These are phyloP conservation scores for Epizoanthus fatuus DNA, from an alignment of 92 coral and sea anemone species.

Conservation along the genomic window DNA sequence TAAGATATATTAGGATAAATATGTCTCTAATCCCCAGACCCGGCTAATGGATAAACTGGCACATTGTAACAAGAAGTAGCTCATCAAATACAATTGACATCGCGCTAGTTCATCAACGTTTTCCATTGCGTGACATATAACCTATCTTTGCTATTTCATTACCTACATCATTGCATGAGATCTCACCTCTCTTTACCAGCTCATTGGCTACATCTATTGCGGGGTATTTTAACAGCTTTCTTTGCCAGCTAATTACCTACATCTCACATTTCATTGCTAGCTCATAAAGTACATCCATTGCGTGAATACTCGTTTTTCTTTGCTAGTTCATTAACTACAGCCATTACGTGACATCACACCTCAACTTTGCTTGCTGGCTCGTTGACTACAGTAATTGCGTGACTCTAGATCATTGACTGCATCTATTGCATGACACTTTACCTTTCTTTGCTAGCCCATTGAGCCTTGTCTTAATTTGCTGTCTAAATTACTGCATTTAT, in stretches of 20 bases:
- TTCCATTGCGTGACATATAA: too few relatives aligned
- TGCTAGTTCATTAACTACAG: too few relatives aligned
- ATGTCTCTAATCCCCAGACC: too few relatives aligned
- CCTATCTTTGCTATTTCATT: conserved; percentile 69
- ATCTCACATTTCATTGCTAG: conserved; percentile 86
- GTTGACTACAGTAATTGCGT: too few relatives aligned
- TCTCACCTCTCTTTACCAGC: conserved; percentile 79
- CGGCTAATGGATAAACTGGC: too few relatives aligned
- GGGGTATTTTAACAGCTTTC: conserved; percentile 23
- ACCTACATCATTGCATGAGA: conserved; percentile 69
- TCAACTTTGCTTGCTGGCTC: too few relatives aligned
- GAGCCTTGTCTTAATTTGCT: background rate
- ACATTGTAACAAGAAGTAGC: too few relatives aligned
- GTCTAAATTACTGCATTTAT: conserved; percentile 78
- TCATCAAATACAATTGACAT: background rate
- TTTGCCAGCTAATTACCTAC: too few relatives aligned
- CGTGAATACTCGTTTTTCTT: conserved; percentile 53
- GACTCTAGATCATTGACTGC: too few relatives aligned
- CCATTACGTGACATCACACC: too few relatives aligned
- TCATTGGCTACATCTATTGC: conserved; percentile 98
- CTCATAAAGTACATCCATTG: conserved; percentile 97
- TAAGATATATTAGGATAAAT: too few relatives aligned
- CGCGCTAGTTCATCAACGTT: background rate
- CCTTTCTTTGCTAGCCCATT: conserved; percentile 93
- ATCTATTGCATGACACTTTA: too few relatives aligned